Conservation (phyloP, 2,113 vertebrate species). For the Arvicanthis niloticus region DNA sequence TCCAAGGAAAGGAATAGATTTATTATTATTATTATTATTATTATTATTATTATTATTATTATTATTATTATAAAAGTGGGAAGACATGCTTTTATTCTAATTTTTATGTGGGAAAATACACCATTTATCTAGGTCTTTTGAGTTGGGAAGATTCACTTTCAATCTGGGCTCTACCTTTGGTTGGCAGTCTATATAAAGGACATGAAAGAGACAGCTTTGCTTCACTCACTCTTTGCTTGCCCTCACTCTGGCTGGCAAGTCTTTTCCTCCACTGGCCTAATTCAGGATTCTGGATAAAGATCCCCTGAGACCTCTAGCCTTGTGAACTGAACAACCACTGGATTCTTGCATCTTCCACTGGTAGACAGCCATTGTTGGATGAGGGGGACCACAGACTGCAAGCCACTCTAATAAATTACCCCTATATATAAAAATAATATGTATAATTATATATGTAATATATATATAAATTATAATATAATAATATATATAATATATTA, state of each 20-base stretch:
- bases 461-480: background rate
- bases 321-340: background rate
- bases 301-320: background rate
- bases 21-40: background rate
- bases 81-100: background rate
- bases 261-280: background rate
- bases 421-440: background rate
- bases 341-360: background rate
- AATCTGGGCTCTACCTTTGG: background rate
- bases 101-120: background rate
- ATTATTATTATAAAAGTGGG: background rate
- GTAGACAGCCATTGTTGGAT: background rate
- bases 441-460: too few relatives aligned
- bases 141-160: background rate
- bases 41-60: background rate
- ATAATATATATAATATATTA: background rate
- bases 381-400: background rate
- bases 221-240: background rate
- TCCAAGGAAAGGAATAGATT: background rate
- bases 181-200: background rate
- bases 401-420: background rate
- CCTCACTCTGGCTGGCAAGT: background rate
- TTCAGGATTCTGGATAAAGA: background rate
- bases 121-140: background rate
- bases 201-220: background rate